Percentiles rank a stretch among this genome's conserved stretches.
Evolutionary conservation across 2,797 vertebrate species (phyloP).

Genomic region (Clarias fuscus): DNA sequence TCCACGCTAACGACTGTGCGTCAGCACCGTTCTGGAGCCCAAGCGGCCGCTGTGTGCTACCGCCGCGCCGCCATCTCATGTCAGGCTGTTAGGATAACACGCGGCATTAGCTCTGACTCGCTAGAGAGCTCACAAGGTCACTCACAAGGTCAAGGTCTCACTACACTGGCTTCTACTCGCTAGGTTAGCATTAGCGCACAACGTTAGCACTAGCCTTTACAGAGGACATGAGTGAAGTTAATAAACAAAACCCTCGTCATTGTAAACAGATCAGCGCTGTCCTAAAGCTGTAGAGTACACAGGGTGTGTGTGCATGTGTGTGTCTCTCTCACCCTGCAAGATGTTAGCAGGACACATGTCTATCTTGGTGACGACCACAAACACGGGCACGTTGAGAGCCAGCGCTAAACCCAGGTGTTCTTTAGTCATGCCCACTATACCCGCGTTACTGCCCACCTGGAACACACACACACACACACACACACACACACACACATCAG

Average conservation of each 20-base stretch:
- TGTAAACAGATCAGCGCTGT: not conserved
- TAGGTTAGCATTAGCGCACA: too few relatives aligned
- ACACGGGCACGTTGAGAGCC: conserved; percentile 94
- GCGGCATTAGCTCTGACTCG: too few relatives aligned
- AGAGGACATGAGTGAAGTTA: too few relatives aligned
- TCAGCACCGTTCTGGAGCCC: too few relatives aligned
- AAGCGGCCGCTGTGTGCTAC: too few relatives aligned
- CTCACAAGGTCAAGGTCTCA: too few relatives aligned
- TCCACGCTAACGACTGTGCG: too few relatives aligned
- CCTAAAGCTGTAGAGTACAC: not conserved
- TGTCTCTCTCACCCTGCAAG: conserved; percentile 83
- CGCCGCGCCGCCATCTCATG: too few relatives aligned
- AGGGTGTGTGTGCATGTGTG: not conserved
- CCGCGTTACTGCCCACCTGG: conserved; percentile 96
- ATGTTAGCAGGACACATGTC: conserved; percentile 99
- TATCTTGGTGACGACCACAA: conserved; percentile 97
- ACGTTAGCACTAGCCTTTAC: not conserved
- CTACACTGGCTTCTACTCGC: too few relatives aligned
- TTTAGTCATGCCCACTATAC: conserved; percentile 98
- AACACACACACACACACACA: not conserved
- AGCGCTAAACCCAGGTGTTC: conserved; percentile 93
- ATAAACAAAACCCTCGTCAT: not conserved
- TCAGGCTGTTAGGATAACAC: too few relatives aligned
- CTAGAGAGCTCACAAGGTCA: too few relatives aligned
- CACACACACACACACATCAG: not conserved